Evolutionary conservation across 2,888 invertebrate genomes (phyloP).

Genomic region (Lasioglossum villosulum): DNA sequence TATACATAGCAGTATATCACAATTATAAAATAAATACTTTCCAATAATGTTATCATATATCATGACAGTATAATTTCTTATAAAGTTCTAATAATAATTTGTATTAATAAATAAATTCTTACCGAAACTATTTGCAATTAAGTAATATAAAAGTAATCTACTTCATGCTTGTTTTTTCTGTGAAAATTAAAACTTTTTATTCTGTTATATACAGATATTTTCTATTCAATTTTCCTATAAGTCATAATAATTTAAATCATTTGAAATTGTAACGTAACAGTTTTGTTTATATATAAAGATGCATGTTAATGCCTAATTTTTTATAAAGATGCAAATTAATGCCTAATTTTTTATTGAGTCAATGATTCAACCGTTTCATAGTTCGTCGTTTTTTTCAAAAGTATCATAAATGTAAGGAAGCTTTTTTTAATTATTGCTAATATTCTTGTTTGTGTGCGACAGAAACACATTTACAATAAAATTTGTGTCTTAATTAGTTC

Average conservation of each 20-base stretch:
- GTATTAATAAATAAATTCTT: background rate
- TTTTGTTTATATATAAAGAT: background rate
- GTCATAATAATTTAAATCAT: constrained; percentile 14
- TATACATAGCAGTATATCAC: background rate
- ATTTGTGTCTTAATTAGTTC: constrained; percentile 26
- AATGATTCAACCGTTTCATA: constrained; percentile 42
- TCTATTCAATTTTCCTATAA: constrained; percentile 21
- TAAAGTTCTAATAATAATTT: background rate
- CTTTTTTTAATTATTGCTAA: constrained; percentile 44
- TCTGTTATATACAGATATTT: constrained; percentile 20
- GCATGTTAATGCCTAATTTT: constrained; percentile 7
- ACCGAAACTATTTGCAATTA: background rate
- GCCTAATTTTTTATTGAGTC: constrained; percentile 21
- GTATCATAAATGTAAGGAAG: constrained; percentile 65
- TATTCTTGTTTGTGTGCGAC: constrained; percentile 36
- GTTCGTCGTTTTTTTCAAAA: constrained; percentile 52
- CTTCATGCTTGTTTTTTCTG: background rate
- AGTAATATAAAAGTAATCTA: constrained; percentile 3
- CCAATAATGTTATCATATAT: constrained; percentile 7
- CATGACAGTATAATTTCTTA: background rate
- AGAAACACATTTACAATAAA: constrained; percentile 60
- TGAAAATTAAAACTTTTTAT: background rate
- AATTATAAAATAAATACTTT: constrained; percentile 23
- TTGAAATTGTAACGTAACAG: constrained; percentile 1
- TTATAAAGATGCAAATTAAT: constrained; percentile 15